These are phyloP conservation scores for Cyanoramphus novaezelandiae DNA, from an alignment of 2,113 vertebrate genomes.

Conservation along the genomic window DNA sequence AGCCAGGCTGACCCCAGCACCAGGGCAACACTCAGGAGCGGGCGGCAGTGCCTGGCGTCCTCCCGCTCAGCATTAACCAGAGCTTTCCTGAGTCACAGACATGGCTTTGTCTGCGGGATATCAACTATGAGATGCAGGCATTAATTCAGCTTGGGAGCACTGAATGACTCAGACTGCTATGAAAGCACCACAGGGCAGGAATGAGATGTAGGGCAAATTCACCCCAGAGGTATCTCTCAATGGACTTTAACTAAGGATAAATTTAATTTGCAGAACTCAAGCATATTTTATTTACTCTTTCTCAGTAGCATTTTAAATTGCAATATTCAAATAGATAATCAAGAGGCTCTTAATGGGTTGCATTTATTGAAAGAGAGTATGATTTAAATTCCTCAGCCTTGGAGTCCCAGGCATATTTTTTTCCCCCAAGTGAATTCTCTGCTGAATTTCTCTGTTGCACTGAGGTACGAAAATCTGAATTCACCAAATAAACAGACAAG, in stretches of 20 bases:
- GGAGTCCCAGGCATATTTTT: not conserved
- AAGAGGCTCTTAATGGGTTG: conserved; percentile 5
- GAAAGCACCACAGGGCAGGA: conserved; percentile 41
- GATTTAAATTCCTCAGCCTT: not conserved
- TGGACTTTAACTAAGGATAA: not conserved
- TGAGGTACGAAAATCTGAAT: not conserved
- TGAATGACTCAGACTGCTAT: conserved; percentile 42
- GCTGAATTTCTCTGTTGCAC: not conserved
- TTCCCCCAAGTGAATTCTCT: not conserved
- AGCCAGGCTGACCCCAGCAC: not conserved
- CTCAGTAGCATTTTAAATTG: not conserved
- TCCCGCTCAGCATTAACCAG: rapidly evolving
- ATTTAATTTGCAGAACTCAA: conserved; percentile 30
- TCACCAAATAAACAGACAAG: not conserved
- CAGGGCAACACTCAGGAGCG: not conserved
- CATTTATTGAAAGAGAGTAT: conserved; percentile 12
- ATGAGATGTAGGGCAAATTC: conserved; percentile 2
- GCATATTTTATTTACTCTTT: conserved; percentile 40
- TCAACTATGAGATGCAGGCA: conserved; percentile 19
- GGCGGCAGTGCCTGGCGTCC: not conserved
- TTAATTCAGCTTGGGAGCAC: conserved; percentile 26
- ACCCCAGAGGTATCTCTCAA: not conserved
- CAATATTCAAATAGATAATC: conserved; percentile 24
- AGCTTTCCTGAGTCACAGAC: not conserved
- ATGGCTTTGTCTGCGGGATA: not conserved